These are phyloP conservation scores for Leptinotarsa lineolata DNA, from an alignment of 1,140 invertebrate species.

Conservation along the genomic window DNA sequence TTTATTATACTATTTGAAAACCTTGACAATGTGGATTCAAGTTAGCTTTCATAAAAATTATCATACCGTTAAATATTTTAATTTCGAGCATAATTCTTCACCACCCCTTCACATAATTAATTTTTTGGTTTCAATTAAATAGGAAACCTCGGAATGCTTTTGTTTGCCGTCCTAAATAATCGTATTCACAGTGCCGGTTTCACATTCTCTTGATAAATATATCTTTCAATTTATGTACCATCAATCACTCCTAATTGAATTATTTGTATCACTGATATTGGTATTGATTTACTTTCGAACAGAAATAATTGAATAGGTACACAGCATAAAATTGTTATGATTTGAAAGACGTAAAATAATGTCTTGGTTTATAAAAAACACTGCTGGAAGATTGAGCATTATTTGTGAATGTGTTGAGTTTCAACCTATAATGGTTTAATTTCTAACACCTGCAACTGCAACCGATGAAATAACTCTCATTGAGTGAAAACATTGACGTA, in stretches of 20 bases:
- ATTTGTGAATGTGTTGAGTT: too few species aligned
- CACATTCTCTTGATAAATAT: background rate
- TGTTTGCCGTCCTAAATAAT: background rate
- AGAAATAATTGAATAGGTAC: too few species aligned
- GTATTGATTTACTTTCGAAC: too few species aligned
- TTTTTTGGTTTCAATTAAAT: conserved; percentile 17
- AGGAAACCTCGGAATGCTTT: background rate
- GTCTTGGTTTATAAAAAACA: too few species aligned
- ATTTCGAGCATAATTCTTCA: conserved; percentile 26
- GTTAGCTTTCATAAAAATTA: conserved; percentile 33
- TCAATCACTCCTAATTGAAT: conserved; percentile 35
- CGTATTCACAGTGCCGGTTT: background rate
- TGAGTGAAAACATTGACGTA: too few species aligned
- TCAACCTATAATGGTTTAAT: too few species aligned
- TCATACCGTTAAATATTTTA: conserved; percentile 30
- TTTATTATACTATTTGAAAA: conserved; percentile 46
- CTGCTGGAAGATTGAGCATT: too few species aligned
- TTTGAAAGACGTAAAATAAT: too few species aligned
- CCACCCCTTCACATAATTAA: conserved; percentile 26
- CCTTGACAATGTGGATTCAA: conserved; percentile 39
- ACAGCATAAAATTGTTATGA: too few species aligned
- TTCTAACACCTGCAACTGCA: too few species aligned
- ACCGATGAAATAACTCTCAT: too few species aligned
- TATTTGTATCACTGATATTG: conserved; percentile 19
- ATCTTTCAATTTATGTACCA: background rate